Evolutionary conservation across 1,140 invertebrate species (phyloP).

Genomic region (Papilio machaon): DNA sequence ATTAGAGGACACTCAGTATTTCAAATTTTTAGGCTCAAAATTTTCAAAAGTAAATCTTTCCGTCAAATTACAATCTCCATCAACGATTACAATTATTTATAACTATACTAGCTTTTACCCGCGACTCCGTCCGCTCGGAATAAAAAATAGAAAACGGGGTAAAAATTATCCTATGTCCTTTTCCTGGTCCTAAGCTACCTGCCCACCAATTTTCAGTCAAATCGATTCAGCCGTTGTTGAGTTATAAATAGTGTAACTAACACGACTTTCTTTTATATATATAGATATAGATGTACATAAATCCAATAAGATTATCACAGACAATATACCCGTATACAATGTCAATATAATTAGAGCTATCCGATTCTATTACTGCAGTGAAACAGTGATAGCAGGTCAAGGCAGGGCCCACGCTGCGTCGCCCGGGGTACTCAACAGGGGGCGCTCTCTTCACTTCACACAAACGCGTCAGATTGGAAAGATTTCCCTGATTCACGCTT

Average conservation of each 20-base stretch:
- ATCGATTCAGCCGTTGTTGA: too few species aligned
- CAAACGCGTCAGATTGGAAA: slow-evolving; percentile 24
- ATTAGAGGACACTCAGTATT: too few species aligned
- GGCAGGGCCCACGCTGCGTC: slow-evolving; percentile 14
- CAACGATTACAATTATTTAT: background rate
- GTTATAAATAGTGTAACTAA: too few species aligned
- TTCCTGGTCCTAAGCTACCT: too few species aligned
- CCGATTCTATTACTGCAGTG: slow-evolving; percentile 1
- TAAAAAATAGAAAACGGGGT: too few species aligned
- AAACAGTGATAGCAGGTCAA: background rate
- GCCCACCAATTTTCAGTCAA: too few species aligned
- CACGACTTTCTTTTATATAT: too few species aligned
- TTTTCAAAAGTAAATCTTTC: background rate
- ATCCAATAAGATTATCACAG: background rate
- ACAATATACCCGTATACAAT: background rate
- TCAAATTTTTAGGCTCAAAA: background rate
- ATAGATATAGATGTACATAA: background rate
- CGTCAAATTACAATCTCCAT: background rate
- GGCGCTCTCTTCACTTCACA: background rate
- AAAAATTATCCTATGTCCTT: too few species aligned
- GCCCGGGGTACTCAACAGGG: slow-evolving; percentile 15
- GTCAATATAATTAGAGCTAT: slow-evolving; percentile 4
- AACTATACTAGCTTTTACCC: too few species aligned
- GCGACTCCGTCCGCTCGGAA: too few species aligned
- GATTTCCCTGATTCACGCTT: slow-evolving; percentile 16